These are phyloP conservation scores for Epinotia brunnichana DNA, from an alignment of 2,888 invertebrate genomes.

Conservation along the genomic window DNA sequence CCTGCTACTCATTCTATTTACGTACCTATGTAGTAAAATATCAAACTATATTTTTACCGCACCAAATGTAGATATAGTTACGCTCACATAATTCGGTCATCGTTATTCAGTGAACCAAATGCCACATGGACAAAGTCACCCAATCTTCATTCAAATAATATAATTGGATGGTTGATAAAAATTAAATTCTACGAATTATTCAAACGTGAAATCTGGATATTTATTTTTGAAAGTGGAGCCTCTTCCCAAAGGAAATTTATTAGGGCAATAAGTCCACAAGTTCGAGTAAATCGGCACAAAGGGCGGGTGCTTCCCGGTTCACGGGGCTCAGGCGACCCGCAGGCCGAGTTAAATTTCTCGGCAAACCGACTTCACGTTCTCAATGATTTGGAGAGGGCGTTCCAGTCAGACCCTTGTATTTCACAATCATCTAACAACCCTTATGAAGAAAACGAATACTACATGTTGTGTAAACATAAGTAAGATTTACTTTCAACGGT, in stretches of 20 bases:
- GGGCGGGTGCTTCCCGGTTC: conserved; percentile 13
- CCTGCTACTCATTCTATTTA: background rate
- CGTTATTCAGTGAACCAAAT: background rate
- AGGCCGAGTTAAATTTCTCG: conserved; percentile 30
- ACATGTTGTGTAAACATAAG: conserved; percentile 15
- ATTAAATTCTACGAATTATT: background rate
- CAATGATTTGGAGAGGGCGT: conserved; percentile 22
- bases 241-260: conserved; percentile 1
- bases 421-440: conserved; percentile 16
- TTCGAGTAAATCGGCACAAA: conserved; percentile 18
- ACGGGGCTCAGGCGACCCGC: conserved; percentile 7
- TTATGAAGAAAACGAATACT: conserved; percentile 13
- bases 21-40: background rate
- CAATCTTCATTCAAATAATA: background rate
- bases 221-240: conserved; percentile 7
- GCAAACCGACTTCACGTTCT: conserved; percentile 30
- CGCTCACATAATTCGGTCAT: background rate
- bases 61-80: background rate
- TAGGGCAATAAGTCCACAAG: conserved; percentile 6
- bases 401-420: conserved; percentile 29
- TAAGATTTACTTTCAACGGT: background rate
- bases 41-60: background rate
- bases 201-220: background rate
- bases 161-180: background rate
- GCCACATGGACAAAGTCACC: too few relatives aligned